Conservation (phyloP, 1,140 invertebrate species). For the Riptortus pedestris region DNA sequence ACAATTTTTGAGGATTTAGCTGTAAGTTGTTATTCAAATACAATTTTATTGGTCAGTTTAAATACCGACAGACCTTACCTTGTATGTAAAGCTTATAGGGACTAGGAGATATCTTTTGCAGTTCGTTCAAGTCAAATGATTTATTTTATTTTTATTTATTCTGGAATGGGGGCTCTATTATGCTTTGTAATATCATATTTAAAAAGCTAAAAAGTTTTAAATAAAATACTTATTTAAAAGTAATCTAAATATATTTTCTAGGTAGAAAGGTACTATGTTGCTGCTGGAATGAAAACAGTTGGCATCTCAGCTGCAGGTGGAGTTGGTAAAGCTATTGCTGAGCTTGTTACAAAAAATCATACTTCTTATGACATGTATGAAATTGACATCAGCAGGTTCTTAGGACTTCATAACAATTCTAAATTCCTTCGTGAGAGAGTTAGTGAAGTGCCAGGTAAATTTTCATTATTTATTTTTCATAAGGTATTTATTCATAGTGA, state of each 20-base stretch:
- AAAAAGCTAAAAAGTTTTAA: no score
- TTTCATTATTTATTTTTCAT: constrained; percentile 6
- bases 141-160: no score
- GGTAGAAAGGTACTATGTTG: constrained; percentile 89
- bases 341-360: constrained; percentile 76
- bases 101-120: no score
- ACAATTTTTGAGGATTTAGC: no score
- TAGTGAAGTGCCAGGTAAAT: constrained; percentile 77
- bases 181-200: background rate
- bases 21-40: no score
- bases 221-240: no score
- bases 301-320: constrained; percentile 88
- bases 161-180: no score
- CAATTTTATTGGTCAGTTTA: no score
- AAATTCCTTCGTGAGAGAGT: constrained; percentile 87
- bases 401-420: constrained; percentile 90
- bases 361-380: constrained; percentile 80
- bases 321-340: constrained; percentile 79
- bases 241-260: constrained; percentile 37
- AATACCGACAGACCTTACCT: no score
- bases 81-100: no score
- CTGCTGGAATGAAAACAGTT: constrained; percentile 90
- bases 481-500: no score
- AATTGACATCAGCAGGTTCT: constrained; percentile 83
- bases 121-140: no score